Evolutionary conservation across 2,797 vertebrate species (phyloP).

Genomic region (Sebastes cheni): DNA sequence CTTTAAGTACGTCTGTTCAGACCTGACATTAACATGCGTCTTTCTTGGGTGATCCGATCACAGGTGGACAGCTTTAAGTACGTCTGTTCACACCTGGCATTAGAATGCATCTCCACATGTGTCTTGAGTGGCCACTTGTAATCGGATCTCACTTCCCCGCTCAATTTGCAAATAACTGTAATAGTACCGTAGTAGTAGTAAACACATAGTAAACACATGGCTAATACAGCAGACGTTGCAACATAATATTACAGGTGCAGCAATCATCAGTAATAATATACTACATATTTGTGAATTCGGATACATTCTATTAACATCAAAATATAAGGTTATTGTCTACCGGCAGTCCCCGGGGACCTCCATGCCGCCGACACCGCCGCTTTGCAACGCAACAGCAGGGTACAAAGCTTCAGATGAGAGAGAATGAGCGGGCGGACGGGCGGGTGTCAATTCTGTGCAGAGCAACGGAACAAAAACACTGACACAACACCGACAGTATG

Average conservation of each 20-base stretch:
- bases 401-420: not conserved
- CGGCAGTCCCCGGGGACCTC: not conserved
- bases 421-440: not conserved
- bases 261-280: not conserved
- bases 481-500: not conserved
- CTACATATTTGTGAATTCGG: not conserved
- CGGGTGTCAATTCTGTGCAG: not conserved
- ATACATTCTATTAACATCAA: not conserved
- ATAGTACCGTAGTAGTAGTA: too few species aligned
- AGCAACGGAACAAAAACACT: fast-evolving
- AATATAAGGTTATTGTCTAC: not conserved
- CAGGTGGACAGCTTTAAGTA: too few species aligned
- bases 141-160: not conserved
- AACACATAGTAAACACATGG: not conserved
- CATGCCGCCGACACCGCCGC: not conserved
- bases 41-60: too few species aligned
- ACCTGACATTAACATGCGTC: too few species aligned
- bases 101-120: not conserved
- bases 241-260: not conserved
- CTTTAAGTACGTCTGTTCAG: too few species aligned
- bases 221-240: not conserved
- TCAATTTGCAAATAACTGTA: not conserved
- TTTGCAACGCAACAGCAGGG: not conserved
- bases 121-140: not conserved
- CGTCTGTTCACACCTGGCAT: too few species aligned